Conservation (phyloP, 92 coral and sea anemone genomes). For the Porites evermanni region DNA sequence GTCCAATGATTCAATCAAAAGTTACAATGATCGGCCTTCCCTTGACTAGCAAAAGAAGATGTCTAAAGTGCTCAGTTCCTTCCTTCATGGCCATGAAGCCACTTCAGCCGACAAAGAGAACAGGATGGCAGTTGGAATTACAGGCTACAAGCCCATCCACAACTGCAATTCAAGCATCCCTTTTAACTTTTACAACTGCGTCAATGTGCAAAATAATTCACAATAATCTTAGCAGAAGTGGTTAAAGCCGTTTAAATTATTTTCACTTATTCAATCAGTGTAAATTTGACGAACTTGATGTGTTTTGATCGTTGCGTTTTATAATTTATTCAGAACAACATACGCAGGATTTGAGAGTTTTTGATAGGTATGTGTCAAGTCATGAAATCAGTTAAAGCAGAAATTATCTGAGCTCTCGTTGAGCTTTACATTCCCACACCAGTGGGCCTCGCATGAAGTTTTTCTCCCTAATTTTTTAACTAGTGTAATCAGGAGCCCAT, state of each 20-base stretch:
- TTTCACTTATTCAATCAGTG: constrained; percentile 9
- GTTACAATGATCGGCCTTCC: not conserved
- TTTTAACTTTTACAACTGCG: constrained; percentile 47
- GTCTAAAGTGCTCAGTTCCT: not conserved
- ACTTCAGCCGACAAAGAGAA: constrained; percentile 36
- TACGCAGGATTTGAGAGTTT: no score
- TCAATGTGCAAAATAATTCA: constrained; percentile 3
- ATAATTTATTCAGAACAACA: not conserved
- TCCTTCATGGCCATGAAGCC: constrained; percentile 14
- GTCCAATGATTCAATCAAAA: not conserved
- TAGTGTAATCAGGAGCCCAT: no score
- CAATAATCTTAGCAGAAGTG: constrained; percentile 3
- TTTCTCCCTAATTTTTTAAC: no score
- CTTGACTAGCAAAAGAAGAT: not conserved
- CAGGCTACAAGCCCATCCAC: constrained; percentile 29
- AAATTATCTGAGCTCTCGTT: no score
- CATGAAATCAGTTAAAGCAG: no score
- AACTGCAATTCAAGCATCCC: constrained; percentile 31
- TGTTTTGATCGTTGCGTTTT: constrained; percentile 50
- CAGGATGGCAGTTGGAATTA: constrained; percentile 32
- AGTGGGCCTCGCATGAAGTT: no score
- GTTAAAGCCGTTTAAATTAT: no score
- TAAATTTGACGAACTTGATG: constrained; percentile 46
- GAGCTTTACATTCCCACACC: no score
- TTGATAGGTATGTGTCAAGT: no score